These are phyloP conservation scores for Drosophila repletoides DNA, from an alignment of 1,140 invertebrate genomes.

Conservation along the genomic window DNA sequence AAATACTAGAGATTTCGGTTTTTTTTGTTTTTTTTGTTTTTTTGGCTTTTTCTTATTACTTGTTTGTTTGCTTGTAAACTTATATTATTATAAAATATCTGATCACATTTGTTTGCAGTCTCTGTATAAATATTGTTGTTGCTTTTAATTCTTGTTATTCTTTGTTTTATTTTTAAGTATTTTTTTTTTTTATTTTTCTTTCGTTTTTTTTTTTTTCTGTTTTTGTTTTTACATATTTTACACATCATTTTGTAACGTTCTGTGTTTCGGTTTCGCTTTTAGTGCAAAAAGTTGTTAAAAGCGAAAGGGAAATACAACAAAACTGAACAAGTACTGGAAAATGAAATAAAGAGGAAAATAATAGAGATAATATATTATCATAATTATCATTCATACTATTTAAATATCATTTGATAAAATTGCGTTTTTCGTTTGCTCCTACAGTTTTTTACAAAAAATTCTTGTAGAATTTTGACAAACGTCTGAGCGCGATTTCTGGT, in stretches of 20 bases:
- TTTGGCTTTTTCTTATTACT: conserved; percentile 60
- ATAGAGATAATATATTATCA: no score
- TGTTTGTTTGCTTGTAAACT: conserved; percentile 68
- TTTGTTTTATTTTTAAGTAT: conserved; percentile 41
- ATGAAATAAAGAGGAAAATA: no score
- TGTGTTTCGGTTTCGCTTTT: conserved; percentile 45
- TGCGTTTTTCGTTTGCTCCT: conserved; percentile 82
- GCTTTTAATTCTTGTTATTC: conserved; percentile 54
- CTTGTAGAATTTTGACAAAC: conserved; percentile 79
- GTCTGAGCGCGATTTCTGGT: conserved; percentile 56
- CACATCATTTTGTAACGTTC: conserved; percentile 45
- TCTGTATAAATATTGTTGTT: conserved; percentile 82
- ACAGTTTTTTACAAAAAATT: conserved; percentile 79
- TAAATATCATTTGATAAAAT: conserved; percentile 67
- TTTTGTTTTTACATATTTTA: conserved; percentile 68
- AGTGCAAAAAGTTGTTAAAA: no score
- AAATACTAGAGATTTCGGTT: conserved; percentile 43
- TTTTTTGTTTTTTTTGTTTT: no score
- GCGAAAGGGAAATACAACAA: conserved; percentile 41
- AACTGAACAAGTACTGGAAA: conserved; percentile 29
- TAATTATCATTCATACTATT: conserved; percentile 11
- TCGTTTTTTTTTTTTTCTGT: conserved; percentile 46
- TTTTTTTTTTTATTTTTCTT: conserved; percentile 43
- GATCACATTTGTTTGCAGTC: conserved; percentile 83
- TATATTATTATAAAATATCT: conserved; percentile 82